Conservation (phyloP, 2,888 invertebrate genomes). For the Sinhomidia bicolor region DNA sequence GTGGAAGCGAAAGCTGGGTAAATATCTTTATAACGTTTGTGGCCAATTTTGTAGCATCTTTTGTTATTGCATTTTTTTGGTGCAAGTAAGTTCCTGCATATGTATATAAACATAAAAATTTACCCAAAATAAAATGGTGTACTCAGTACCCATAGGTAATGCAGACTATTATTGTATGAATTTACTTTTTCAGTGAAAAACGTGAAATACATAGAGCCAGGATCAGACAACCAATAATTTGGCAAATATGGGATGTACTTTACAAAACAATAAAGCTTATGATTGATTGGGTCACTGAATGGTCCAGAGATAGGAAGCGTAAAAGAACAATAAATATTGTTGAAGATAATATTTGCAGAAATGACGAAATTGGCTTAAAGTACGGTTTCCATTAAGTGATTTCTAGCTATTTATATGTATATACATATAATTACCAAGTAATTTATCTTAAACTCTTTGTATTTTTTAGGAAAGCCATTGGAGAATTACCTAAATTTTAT, state of each 20-base stretch:
- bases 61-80: background rate
- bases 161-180: background rate
- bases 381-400: background rate
- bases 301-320: background rate
- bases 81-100: background rate
- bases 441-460: no score
- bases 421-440: no score
- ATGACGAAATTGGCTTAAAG: background rate
- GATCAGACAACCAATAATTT: background rate
- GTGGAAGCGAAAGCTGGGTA: background rate
- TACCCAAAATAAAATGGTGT: background rate
- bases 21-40: background rate
- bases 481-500: background rate
- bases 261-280: background rate
- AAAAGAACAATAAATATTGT: background rate
- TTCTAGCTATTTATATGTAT: no score
- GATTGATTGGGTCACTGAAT: background rate
- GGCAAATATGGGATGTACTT: background rate
- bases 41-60: background rate
- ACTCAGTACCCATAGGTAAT: background rate
- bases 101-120: no score
- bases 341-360: background rate
- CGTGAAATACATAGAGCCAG: background rate
- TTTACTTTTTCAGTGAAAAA: slow-evolving; percentile 2
- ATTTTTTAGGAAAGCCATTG: background rate